Evolutionary conservation across 2,797 vertebrate genomes (phyloP).

Genomic region (Moxostoma hubbsi): DNA sequence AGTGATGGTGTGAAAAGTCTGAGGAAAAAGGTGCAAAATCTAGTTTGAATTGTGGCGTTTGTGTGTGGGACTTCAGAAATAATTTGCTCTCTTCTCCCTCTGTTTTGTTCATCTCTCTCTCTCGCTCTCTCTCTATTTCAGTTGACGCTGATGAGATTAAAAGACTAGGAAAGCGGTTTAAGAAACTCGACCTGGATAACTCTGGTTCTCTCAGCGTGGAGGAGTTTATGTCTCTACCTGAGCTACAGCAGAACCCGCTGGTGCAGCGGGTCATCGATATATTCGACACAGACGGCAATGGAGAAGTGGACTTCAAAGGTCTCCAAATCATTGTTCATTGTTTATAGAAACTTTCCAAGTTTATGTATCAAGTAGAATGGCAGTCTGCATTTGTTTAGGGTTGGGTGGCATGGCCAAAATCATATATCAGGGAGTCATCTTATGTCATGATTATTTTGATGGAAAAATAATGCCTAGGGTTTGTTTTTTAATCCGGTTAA

Average conservation of each 20-base stretch:
- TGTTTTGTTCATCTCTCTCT: conserved; percentile 6
- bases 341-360: not conserved
- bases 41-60: not conserved
- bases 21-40: not conserved
- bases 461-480: too few relatives aligned
- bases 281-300: conserved; percentile 98
- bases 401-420: too few relatives aligned
- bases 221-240: conserved; percentile 98
- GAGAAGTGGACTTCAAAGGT: conserved; percentile 99
- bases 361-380: too few relatives aligned
- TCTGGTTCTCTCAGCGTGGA: conserved; percentile 99
- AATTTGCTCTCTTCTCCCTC: too few relatives aligned
- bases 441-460: too few relatives aligned
- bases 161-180: conserved; percentile 98
- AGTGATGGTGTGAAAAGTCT: not conserved
- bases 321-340: conserved; percentile 18
- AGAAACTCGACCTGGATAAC: conserved; percentile 99
- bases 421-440: too few relatives aligned
- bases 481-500: too few relatives aligned
- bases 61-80: not conserved
- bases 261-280: conserved; percentile 99
- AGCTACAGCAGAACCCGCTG: conserved; percentile 97
- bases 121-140: conserved; percentile 62
- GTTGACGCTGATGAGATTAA: conserved; percentile 99
- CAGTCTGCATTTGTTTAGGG: too few relatives aligned